Percentiles rank a stretch among this genome's conserved stretches.
Conservation (phyloP, 1,140 invertebrate species). For the Eupeodes corollae region DNA sequence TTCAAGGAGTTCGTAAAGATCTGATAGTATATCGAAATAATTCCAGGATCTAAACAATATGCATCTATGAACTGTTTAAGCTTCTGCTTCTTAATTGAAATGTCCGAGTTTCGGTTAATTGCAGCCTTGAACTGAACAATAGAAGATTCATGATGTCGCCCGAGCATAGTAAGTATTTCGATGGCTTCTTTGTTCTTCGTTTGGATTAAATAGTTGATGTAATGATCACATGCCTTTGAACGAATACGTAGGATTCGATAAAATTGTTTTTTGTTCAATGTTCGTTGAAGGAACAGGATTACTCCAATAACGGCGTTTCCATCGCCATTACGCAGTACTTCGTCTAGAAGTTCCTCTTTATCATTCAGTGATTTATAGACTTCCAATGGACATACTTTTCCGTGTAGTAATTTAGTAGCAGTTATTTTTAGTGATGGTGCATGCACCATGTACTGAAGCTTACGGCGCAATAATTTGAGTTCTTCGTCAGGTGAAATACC, state of each 20-base stretch:
- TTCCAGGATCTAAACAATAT: conserved; percentile 38
- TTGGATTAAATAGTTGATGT: conserved; percentile 44
- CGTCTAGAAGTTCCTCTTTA: conserved; percentile 46
- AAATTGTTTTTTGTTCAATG: conserved; percentile 43
- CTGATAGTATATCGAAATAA: conserved; percentile 29
- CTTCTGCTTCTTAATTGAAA: conserved; percentile 33
- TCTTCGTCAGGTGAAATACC: conserved; percentile 27
- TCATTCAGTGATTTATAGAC: conserved; percentile 43
- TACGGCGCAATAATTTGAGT: conserved; percentile 18
- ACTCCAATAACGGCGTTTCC: conserved; percentile 47
- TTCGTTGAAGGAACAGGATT: conserved; percentile 44
- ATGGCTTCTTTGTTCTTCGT: conserved; percentile 40
- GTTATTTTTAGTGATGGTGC: conserved; percentile 31
- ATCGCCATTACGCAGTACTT: conserved; percentile 41
- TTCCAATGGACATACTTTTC: conserved; percentile 40
- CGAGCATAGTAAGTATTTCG: conserved; percentile 45
- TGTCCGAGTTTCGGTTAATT: conserved; percentile 33
- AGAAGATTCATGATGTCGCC: conserved; percentile 43
- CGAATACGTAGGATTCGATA: conserved; percentile 40
- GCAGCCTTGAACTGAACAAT: conserved; percentile 43
- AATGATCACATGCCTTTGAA: conserved; percentile 43
- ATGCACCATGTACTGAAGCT: conserved; percentile 14
- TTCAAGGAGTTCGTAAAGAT: conserved; percentile 21
- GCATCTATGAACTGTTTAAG: conserved; percentile 26
- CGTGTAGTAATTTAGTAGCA: conserved; percentile 40